These are phyloP conservation scores for Danionella dracula DNA, from an alignment of 2,797 vertebrate genomes.

Conservation along the genomic window DNA sequence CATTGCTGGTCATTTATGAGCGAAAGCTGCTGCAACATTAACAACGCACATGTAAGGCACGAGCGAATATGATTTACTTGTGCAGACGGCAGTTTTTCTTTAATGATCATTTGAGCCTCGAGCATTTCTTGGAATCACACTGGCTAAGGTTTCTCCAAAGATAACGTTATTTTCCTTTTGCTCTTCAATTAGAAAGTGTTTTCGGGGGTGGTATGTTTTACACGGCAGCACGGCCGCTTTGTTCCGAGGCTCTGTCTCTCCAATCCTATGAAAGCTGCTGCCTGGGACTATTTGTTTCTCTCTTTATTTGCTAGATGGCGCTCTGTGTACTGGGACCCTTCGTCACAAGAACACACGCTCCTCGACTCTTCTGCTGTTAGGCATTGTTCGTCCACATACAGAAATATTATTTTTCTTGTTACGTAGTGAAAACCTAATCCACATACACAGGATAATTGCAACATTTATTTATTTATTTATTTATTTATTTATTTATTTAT, in stretches of 20 bases:
- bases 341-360: conserved; percentile 51
- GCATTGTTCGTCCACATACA: conserved; percentile 43
- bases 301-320: conserved; percentile 92
- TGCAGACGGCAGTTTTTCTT: too few relatives aligned
- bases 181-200: background rate
- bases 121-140: too few relatives aligned
- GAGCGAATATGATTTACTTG: too few relatives aligned
- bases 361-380: conserved; percentile 40
- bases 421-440: too few relatives aligned
- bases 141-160: too few relatives aligned
- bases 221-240: too few relatives aligned
- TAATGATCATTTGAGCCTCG: too few relatives aligned
- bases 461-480: background rate
- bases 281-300: conserved; percentile 70
- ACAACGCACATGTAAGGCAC: too few relatives aligned
- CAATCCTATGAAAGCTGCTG: conserved; percentile 46
- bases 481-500: too few relatives aligned
- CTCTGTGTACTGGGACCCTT: conserved; percentile 82
- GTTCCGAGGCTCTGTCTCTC: conserved; percentile 43
- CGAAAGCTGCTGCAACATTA: too few relatives aligned
- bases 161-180: background rate
- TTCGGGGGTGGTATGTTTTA: background rate
- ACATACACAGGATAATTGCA: too few relatives aligned
- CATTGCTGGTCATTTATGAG: too few relatives aligned
- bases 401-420: conserved; percentile 39